phyloP scores from a whole-genome alignment of 2,888 invertebrate species.

The Gymnocheta viridis region DNA sequence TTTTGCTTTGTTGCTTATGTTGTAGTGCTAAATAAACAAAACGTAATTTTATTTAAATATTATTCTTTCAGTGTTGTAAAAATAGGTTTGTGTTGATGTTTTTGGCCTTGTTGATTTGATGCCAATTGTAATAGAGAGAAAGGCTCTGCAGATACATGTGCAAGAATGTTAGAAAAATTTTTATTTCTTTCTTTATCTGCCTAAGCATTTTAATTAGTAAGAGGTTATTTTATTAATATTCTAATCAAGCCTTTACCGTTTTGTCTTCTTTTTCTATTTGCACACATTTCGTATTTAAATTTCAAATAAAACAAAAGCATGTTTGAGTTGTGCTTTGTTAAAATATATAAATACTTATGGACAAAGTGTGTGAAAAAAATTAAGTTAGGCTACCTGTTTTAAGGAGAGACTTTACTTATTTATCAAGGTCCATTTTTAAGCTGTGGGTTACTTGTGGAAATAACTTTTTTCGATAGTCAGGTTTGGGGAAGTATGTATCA shows the following conservation, averaged over 20 bases:
- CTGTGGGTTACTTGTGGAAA: too few species aligned
- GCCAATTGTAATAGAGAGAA: background rate
- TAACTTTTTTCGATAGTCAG: too few species aligned
- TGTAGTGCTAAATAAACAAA: constrained; percentile 50
- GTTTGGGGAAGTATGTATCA: too few species aligned
- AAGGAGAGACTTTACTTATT: too few species aligned
- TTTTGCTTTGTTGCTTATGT: constrained; percentile 1
- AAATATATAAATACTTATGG: background rate
- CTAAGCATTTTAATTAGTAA: constrained; percentile 1
- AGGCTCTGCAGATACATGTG: background rate
- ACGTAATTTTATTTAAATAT: constrained; percentile 68
- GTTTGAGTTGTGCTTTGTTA: background rate
- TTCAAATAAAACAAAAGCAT: background rate
- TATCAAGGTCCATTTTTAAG: too few species aligned
- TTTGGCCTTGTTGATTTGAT: constrained; percentile 3
- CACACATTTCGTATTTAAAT: background rate
- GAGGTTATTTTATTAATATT: constrained; percentile 57
- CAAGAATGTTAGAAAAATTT: background rate
- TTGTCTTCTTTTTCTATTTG: background rate
- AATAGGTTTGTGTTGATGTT: constrained; percentile 20
- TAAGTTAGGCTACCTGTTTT: too few species aligned
- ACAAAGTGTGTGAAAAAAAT: too few species aligned
- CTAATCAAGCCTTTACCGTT: constrained; percentile 58
- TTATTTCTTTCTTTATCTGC: constrained; percentile 8
- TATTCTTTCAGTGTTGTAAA: constrained; percentile 52